These are phyloP conservation scores for Antheraea pernyi DNA, from an alignment of 1,140 invertebrate genomes.

Conservation along the genomic window DNA sequence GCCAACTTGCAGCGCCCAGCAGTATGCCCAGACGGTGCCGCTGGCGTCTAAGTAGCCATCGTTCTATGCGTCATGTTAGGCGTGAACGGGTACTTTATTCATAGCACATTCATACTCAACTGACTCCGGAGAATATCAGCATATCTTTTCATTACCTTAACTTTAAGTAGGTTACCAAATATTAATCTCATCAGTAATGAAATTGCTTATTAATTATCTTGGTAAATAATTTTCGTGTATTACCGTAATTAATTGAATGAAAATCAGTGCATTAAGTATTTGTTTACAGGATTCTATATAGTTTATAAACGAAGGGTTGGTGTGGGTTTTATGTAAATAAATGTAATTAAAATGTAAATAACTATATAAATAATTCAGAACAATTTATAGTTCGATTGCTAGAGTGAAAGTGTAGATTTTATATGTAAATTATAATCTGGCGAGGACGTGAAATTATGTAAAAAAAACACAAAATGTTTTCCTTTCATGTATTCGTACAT, in stretches of 20 bases:
- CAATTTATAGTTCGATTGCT: constrained; percentile 55
- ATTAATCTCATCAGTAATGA: no score
- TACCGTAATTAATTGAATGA: no score
- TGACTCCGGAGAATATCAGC: no score
- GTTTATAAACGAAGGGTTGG: no score
- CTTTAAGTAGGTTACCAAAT: no score
- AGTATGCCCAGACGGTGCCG: constrained; percentile 90
- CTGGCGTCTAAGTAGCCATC: constrained; percentile 88
- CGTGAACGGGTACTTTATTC: background rate
- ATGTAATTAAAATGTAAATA: constrained; percentile 66
- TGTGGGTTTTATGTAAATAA: constrained; percentile 46
- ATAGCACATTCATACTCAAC: no score
- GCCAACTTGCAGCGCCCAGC: constrained; percentile 92
- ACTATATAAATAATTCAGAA: constrained; percentile 38
- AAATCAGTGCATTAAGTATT: no score
- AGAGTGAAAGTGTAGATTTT: constrained; percentile 57
- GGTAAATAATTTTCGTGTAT: no score
- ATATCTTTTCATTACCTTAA: no score
- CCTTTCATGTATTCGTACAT: constrained; percentile 30
- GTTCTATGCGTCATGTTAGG: background rate
- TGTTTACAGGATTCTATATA: no score
- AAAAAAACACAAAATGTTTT: constrained; percentile 4
- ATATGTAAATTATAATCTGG: constrained; percentile 35
- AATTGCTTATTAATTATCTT: no score
- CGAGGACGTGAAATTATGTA: constrained; percentile 30